phyloP scores from a whole-genome alignment of 2,888 invertebrate genomes.

The Sphaerophoria rueppellii region DNA sequence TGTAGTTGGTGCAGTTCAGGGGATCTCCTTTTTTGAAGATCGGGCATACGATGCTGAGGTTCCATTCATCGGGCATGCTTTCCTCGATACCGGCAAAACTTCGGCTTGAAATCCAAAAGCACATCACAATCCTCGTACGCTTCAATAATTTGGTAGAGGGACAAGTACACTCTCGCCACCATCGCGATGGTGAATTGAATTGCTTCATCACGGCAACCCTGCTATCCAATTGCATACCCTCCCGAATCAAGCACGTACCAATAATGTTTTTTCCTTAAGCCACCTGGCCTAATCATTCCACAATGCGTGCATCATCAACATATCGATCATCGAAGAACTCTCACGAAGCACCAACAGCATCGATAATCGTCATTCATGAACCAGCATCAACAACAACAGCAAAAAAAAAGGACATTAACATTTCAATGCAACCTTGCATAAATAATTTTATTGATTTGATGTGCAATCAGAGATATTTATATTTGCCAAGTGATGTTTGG shows the following conservation, averaged over 20 bases:
- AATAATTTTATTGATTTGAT: slow-evolving; percentile 70
- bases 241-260: slow-evolving; percentile 65
- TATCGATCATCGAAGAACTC: slow-evolving; percentile 35
- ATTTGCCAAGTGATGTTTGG: slow-evolving; percentile 24
- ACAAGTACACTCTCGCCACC: too few species aligned
- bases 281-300: slow-evolving; percentile 63
- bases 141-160: too few species aligned
- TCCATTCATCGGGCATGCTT: too few species aligned
- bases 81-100: too few species aligned
- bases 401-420: slow-evolving; percentile 65
- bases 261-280: slow-evolving; percentile 14
- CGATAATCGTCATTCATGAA: neutral
- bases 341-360: neutral
- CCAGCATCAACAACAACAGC: neutral
- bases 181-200: too few species aligned
- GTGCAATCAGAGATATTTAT: slow-evolving; percentile 44
- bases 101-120: too few species aligned
- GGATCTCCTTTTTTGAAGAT: too few species aligned
- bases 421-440: slow-evolving; percentile 73
- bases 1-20: too few species aligned
- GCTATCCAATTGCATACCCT: slow-evolving; percentile 24
- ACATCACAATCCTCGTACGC: too few species aligned
- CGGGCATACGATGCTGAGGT: too few species aligned
- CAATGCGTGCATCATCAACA: slow-evolving; percentile 35
- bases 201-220: neutral